These are phyloP conservation scores for Lichenostomus cassidix DNA, from an alignment of 2,113 vertebrate genomes.

Conservation along the genomic window DNA sequence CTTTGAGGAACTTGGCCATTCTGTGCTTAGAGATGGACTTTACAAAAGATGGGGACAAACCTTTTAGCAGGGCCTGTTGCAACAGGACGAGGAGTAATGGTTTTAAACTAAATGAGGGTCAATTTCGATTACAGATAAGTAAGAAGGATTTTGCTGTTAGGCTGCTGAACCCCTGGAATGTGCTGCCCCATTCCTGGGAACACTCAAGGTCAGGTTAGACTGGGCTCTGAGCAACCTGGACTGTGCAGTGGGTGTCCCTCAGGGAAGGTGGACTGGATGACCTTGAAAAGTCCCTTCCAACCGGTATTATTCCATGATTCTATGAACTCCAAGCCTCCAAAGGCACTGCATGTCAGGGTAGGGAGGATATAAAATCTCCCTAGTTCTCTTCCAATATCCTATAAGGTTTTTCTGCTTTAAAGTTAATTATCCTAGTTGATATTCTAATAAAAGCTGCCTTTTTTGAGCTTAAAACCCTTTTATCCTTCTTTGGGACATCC, in stretches of 20 bases:
- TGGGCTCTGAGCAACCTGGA: background rate
- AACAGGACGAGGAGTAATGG: no score
- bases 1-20: background rate
- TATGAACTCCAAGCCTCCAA: background rate
- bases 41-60: background rate
- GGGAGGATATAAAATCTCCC: background rate
- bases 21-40: background rate
- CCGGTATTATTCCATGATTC: background rate
- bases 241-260: background rate
- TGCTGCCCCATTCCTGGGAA: background rate
- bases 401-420: background rate
- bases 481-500: background rate
- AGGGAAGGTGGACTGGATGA: background rate
- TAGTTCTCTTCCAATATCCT: background rate
- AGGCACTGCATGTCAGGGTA: background rate
- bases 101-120: background rate
- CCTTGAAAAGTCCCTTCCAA: background rate
- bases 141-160: background rate
- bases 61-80: background rate
- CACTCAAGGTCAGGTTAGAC: background rate
- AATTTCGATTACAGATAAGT: rapidly evolving
- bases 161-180: background rate
- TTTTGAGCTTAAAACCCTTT: background rate
- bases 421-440: background rate
- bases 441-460: background rate